These are phyloP conservation scores for Ploceus nigricollis DNA, from an alignment of 2,113 vertebrate genomes.

Conservation along the genomic window DNA sequence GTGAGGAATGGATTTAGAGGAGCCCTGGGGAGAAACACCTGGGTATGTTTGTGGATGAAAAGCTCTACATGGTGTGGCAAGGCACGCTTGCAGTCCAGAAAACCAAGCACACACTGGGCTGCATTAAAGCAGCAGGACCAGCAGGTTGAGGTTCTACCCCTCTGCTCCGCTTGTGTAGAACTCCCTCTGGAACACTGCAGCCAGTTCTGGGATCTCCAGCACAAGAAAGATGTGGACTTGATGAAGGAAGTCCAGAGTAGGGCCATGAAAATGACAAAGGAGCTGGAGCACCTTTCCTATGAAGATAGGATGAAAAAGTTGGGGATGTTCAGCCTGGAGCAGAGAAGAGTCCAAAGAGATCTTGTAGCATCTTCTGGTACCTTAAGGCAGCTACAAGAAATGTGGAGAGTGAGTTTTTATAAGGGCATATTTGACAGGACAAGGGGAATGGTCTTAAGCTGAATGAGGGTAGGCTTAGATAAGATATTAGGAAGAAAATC, in stretches of 20 bases:
- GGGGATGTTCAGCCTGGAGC: neutral
- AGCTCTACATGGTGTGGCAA: neutral
- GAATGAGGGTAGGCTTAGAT: neutral
- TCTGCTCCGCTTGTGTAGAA: neutral
- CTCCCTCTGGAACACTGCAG: neutral
- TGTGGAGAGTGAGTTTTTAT: neutral
- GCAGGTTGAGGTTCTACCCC: neutral
- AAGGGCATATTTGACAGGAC: neutral
- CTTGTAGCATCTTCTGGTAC: neutral
- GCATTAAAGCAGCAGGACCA: neutral
- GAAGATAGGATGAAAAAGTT: neutral
- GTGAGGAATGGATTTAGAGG: neutral
- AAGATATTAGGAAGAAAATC: neutral
- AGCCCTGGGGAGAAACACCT: neutral
- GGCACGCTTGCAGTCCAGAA: neutral
- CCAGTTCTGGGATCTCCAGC: neutral
- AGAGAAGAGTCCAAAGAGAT: no score
- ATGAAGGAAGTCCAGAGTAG: neutral
- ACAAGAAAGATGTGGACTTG: neutral
- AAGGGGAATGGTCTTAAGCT: neutral
- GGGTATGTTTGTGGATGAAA: neutral
- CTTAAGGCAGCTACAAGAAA: neutral
- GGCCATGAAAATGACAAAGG: fast-evolving
- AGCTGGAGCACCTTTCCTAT: no score
- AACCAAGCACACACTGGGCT: neutral